Evolutionary conservation across 2,113 vertebrate species (phyloP), one percentile per base, ranked within the genome.

Genomic region (Cyprinus carpio): DNA sequence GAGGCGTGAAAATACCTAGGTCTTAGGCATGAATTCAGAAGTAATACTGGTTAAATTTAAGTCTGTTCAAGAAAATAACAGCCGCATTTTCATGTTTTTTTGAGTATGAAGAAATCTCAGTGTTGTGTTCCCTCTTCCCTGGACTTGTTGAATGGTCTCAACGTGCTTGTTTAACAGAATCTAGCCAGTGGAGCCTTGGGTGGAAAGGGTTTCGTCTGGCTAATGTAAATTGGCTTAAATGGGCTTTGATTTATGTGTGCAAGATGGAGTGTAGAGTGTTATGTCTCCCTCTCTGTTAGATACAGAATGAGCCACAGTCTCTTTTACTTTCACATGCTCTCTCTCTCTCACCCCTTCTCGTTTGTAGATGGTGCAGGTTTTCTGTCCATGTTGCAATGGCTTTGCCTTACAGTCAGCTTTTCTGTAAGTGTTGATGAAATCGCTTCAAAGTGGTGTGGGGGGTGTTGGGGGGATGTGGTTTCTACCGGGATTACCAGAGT

Each of bases 181-280:
- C 43, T 75, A 29, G 31, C 84, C 82, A 77, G 72, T 34, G 34
- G n/a, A 27, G 75, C 75, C 56, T 67, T 56, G 54, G 80, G 56
- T 82, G 4, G 31, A 77, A 54, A 84, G 81, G 65, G 75, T 62
- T 74, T 69, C n/a, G 80, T 60, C 80, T 74, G 25, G 40, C 43
- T 88, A 88, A 88, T 88, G 76, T 84, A 76, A 86, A 84, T 85
- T 34, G 81, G 81, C 64, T 74, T 85, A 88, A 88, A 88, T 75
- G 34, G 67, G 75, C 20, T 75, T 84, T 86, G 84, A 88, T 86
- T 86, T 81, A 86, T 46, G 76, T 81, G 67, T 76, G 27, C 20
- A 86, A 75, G 80, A 79, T 69, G 20, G 56, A 85, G 46, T 46
- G 54, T 56, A 82, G 74, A 85, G 43, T 51, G 34, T 83, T 74